Evolutionary conservation across 2,888 invertebrate species (phyloP).

Genomic region (Meganola albula): DNA sequence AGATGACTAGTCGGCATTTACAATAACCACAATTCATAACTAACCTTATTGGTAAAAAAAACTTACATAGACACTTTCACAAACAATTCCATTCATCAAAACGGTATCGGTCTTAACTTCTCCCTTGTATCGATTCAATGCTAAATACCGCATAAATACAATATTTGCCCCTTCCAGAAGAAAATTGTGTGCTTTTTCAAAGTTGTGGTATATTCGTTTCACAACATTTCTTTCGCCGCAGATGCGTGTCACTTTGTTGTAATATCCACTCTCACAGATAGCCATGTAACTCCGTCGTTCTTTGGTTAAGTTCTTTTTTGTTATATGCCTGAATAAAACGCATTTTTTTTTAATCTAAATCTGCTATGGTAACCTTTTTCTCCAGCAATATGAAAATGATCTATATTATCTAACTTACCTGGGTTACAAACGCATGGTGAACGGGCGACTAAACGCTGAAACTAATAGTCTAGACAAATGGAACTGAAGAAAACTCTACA

Average conservation of each 20-base stretch:
- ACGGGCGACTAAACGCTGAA: too few species aligned
- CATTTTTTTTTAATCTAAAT: too few species aligned
- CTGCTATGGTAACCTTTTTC: too few species aligned
- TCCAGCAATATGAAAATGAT: too few species aligned
- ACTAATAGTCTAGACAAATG: too few species aligned
- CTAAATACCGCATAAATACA: slow-evolving; percentile 78
- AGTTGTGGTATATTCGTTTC: slow-evolving; percentile 70
- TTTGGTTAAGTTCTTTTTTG: slow-evolving; percentile 56
- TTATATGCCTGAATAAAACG: slow-evolving; percentile 69
- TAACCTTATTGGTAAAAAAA: too few species aligned
- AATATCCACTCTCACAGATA: slow-evolving; percentile 75
- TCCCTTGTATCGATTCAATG: slow-evolving; percentile 71
- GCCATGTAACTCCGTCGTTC: slow-evolving; percentile 75
- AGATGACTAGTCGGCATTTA: too few species aligned
- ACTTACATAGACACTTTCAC: slow-evolving; percentile 80
- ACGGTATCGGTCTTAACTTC: slow-evolving; percentile 74
- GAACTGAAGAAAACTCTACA: too few species aligned
- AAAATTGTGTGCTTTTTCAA: slow-evolving; percentile 66
- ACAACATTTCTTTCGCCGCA: slow-evolving; percentile 62
- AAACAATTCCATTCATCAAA: slow-evolving; percentile 78
- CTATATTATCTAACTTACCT: too few species aligned
- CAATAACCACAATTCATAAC: too few species aligned
- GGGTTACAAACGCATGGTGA: too few species aligned
- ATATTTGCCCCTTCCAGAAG: slow-evolving; percentile 81
- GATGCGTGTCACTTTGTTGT: slow-evolving; percentile 68